Percentiles rank a stretch among this genome's conserved stretches.
These are phyloP conservation scores for Homarus americanus DNA, from an alignment of 1,140 invertebrate species.

Conservation along the genomic window DNA sequence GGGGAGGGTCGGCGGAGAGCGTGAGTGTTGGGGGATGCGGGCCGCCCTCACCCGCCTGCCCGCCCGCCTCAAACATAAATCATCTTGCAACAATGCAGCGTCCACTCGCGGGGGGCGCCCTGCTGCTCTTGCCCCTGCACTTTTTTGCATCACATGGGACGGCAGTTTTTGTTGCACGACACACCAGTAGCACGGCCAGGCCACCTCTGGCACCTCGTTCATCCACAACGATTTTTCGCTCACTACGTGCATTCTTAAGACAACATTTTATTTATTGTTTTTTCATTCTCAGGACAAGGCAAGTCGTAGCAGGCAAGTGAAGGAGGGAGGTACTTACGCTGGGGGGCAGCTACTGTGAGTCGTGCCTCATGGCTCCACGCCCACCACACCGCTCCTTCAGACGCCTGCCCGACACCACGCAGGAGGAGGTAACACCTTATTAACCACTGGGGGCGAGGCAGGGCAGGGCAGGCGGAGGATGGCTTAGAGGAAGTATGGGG, in stretches of 20 bases:
- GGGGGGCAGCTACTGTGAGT: not conserved
- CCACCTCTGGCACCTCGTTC: not conserved
- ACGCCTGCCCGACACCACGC: not conserved
- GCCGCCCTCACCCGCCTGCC: conserved; percentile 38
- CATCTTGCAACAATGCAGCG: conserved; percentile 71
- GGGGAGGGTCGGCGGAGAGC: not conserved
- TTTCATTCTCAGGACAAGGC: not conserved
- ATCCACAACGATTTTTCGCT: not conserved
- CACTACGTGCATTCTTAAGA: not conserved
- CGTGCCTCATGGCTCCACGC: conserved; percentile 31
- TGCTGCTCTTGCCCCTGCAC: conserved; percentile 43
- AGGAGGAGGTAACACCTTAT: not conserved
- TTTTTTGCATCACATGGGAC: not conserved
- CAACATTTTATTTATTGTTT: not conserved
- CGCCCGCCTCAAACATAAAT: conserved; percentile 67
- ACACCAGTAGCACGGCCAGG: not conserved
- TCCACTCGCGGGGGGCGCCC: conserved; percentile 64
- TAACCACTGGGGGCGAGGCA: not conserved
- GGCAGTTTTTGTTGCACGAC: conserved; percentile 20
- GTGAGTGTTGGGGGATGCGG: conserved; percentile 42
- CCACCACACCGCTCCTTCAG: not conserved
- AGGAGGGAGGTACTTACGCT: conserved; percentile 29
- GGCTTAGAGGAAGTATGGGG: not conserved
- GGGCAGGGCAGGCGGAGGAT: not conserved
- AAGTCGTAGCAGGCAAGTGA: not conserved